A percentile compares a stretch with the other conserved stretches of the same genome.
Evolutionary conservation across 2,113 vertebrate species (phyloP).

Genomic region (Phaethon lepturus): DNA sequence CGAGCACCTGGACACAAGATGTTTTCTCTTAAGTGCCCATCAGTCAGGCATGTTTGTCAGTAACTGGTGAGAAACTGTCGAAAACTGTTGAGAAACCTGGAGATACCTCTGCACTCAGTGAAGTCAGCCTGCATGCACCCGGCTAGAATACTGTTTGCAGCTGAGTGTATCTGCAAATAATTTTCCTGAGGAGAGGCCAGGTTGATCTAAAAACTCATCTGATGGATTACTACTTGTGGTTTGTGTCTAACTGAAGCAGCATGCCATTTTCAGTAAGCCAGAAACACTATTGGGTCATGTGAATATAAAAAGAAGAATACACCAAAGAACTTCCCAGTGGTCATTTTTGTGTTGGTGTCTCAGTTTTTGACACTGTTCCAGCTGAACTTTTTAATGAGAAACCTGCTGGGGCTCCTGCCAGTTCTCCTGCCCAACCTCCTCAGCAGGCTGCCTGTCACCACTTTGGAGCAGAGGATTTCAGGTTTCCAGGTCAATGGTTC

Average conservation of each 20-base stretch:
- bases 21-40: neutral
- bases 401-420: neutral
- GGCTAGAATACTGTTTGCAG: neutral
- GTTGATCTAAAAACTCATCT: neutral
- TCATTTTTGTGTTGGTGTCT: neutral
- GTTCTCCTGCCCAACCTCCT: neutral
- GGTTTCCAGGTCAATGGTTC: conserved; percentile 14
- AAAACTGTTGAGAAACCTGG: neutral
- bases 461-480: neutral
- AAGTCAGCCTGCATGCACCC: neutral
- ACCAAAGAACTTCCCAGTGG: neutral
- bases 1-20: neutral
- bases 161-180: neutral
- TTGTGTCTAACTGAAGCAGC: neutral
- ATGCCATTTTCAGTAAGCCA: neutral
- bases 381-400: conserved; percentile 18
- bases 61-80: neutral
- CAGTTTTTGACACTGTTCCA: neutral
- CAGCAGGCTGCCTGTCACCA: neutral
- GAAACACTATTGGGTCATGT: neutral
- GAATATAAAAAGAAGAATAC: neutral
- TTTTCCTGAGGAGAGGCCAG: neutral
- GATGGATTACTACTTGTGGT: neutral
- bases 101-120: neutral
- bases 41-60: neutral